Conservation (phyloP, 2,113 vertebrate genomes). For the Dryoscopus gambensis region DNA sequence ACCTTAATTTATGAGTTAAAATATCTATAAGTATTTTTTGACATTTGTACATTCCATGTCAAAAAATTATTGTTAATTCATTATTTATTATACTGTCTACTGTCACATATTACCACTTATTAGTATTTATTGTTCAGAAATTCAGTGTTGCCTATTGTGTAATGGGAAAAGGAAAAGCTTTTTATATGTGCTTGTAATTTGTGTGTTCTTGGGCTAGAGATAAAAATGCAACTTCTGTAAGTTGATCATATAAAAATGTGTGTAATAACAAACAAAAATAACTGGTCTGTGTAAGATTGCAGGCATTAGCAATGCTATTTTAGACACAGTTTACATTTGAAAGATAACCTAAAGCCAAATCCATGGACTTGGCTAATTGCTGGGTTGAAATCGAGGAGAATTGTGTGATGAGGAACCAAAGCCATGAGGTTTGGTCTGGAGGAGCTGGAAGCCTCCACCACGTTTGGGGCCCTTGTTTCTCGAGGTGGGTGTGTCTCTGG, state of each 20-base stretch:
- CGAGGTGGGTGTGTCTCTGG: background rate
- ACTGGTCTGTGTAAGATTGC: background rate
- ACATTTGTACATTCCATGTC: slow-evolving; percentile 14
- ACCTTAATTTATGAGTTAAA: slow-evolving; percentile 39
- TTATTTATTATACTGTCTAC: slow-evolving; percentile 47
- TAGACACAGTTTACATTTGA: background rate
- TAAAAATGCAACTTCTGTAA: background rate
- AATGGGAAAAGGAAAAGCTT: slow-evolving; percentile 18
- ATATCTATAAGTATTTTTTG: slow-evolving; percentile 39
- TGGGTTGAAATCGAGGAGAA: background rate
- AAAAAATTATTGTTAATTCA: slow-evolving; percentile 59
- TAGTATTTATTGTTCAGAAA: slow-evolving; percentile 50
- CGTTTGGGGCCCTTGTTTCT: background rate
- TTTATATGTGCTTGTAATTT: background rate
- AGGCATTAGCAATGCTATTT: background rate
- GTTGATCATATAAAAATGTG: background rate
- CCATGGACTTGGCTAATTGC: background rate
- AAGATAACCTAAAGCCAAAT: background rate
- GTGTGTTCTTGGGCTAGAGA: background rate
- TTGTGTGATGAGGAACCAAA: background rate
- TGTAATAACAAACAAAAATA: background rate
- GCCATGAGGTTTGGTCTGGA: background rate
- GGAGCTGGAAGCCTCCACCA: background rate
- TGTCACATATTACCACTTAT: slow-evolving; percentile 42
- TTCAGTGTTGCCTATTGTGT: slow-evolving; percentile 12